Percentiles rank a stretch among this genome's conserved stretches.
phyloP scores from a whole-genome alignment of 1,140 invertebrate genomes.

The Formica selysi region DNA sequence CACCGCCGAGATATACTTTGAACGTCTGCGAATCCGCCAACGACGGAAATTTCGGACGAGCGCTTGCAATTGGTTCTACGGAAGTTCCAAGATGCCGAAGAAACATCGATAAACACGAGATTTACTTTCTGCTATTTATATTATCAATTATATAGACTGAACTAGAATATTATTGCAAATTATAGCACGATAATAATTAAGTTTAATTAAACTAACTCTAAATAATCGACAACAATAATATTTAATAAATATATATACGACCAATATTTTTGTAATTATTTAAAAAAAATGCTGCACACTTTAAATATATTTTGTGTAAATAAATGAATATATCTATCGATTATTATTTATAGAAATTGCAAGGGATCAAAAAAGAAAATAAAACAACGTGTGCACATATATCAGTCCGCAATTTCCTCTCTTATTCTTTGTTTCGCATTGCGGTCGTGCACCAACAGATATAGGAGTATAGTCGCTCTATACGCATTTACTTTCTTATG shows the following conservation, averaged over 20 bases:
- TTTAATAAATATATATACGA: no score
- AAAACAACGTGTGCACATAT: not conserved
- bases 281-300: not conserved
- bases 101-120: slow-evolving; percentile 6
- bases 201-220: no score
- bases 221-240: no score
- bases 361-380: slow-evolving; percentile 8
- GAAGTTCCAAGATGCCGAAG: slow-evolving; percentile 38
- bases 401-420: slow-evolving; percentile 33
- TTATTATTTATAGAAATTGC: slow-evolving; percentile 13
- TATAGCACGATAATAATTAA: no score
- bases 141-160: not conserved
- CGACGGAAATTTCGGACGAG: slow-evolving; percentile 85
- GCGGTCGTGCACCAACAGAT: slow-evolving; percentile 18
- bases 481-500: slow-evolving; percentile 45
- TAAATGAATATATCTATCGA: slow-evolving; percentile 2
- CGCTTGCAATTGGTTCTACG: slow-evolving; percentile 84
- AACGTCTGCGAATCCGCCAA: slow-evolving; percentile 84
- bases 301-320: not conserved
- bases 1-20: slow-evolving; percentile 80
- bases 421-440: slow-evolving; percentile 55
- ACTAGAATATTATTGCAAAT: slow-evolving; percentile 1
- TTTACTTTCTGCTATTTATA: not conserved
- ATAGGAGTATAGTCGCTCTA: slow-evolving; percentile 13
- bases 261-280: not conserved